Percentiles rank a stretch among this genome's conserved stretches.
These are phyloP conservation scores for Todiramphus saurophagus DNA, from an alignment of 2,113 vertebrate species.

Conservation along the genomic window DNA sequence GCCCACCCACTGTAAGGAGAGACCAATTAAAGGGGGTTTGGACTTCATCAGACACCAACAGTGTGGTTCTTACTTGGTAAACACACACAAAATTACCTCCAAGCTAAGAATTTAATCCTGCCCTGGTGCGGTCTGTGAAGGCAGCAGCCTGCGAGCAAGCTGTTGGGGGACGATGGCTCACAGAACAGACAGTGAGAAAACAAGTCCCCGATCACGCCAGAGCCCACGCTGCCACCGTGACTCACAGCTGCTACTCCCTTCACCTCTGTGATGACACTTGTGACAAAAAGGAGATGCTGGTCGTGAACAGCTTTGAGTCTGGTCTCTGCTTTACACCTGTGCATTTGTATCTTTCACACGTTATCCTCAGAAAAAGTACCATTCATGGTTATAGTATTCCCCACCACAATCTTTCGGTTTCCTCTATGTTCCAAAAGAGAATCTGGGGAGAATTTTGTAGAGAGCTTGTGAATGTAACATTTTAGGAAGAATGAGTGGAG, in stretches of 20 bases:
- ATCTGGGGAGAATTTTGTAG: not conserved
- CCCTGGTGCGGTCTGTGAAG: not conserved
- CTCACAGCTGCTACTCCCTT: not conserved
- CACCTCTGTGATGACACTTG: not conserved
- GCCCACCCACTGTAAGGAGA: slow-evolving; percentile 25
- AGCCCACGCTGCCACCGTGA: not conserved
- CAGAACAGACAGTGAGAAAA: not conserved
- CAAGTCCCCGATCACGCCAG: not conserved
- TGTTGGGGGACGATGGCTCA: not conserved
- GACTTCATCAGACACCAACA: not conserved
- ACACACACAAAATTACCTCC: not conserved
- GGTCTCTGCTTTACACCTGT: not conserved
- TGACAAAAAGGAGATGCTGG: not conserved
- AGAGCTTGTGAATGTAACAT: not conserved
- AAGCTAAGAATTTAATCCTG: not conserved
- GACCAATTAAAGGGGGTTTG: not conserved
- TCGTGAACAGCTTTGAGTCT: not conserved
- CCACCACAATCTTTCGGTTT: not conserved
- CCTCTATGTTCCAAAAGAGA: not conserved
- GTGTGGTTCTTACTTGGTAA: not conserved
- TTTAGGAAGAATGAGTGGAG: not conserved
- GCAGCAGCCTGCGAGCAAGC: not conserved
- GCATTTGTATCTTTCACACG: not conserved
- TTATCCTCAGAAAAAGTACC: not conserved
- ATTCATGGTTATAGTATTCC: not conserved